phyloP scores from a whole-genome alignment of 1,140 invertebrate species.

The Hyposmocoma kahamanoa region DNA sequence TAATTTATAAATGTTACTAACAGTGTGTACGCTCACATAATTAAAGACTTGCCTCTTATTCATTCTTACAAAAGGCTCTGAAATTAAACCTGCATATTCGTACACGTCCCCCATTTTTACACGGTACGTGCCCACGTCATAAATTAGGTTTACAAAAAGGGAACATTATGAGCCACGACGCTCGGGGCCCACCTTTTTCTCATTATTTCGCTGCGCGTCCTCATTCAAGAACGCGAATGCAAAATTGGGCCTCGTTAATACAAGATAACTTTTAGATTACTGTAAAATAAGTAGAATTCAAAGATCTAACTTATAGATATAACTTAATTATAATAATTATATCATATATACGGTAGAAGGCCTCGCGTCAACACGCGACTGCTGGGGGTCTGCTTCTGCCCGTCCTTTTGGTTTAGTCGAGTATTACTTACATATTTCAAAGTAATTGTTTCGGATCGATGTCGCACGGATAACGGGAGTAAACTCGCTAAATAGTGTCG shows the following conservation, averaged over 20 bases:
- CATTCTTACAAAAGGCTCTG: constrained; percentile 41
- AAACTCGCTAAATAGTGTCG: too few relatives aligned
- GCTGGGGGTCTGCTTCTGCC: too few relatives aligned
- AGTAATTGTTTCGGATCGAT: too few relatives aligned
- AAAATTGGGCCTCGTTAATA: constrained; percentile 15
- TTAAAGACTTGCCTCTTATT: constrained; percentile 46
- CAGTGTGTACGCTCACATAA: constrained; percentile 32
- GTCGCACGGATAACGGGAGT: too few relatives aligned
- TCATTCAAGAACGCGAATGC: constrained; percentile 20
- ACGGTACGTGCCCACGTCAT: constrained; percentile 42
- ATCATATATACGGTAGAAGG: too few relatives aligned
- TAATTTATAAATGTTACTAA: constrained; percentile 23
- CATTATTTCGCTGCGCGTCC: constrained; percentile 39
- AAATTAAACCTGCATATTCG: constrained; percentile 49
- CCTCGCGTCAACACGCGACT: too few relatives aligned
- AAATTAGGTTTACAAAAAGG: constrained; percentile 49
- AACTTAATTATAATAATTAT: too few relatives aligned
- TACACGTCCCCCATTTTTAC: constrained; percentile 41
- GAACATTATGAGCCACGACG: constrained; percentile 34
- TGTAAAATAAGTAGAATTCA: too few relatives aligned
- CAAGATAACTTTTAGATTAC: background rate
- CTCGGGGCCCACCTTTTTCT: constrained; percentile 30
- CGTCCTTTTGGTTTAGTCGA: too few relatives aligned
- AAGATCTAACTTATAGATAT: too few relatives aligned
- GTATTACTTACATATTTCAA: too few relatives aligned